A percentile compares a stretch with the other conserved stretches of the same genome.
Evolutionary conservation across 2,113 vertebrate species (phyloP).

Genomic region (Pseudonaja textilis): DNA sequence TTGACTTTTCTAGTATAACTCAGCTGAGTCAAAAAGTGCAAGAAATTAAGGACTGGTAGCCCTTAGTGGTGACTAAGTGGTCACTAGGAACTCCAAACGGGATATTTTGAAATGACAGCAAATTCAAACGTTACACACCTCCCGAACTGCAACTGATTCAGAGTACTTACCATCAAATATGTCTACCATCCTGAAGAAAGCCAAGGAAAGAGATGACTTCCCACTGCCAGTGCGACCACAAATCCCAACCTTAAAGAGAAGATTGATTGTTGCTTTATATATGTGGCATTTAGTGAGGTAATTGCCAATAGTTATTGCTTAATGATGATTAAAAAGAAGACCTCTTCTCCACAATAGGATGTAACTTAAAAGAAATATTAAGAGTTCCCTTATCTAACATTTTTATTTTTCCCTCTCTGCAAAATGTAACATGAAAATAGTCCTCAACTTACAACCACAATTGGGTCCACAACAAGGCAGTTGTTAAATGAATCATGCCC

Average conservation of each 20-base stretch:
- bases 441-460: background rate
- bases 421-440: background rate
- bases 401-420: background rate
- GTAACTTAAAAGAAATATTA: background rate
- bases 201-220: constrained; percentile 94
- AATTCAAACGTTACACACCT: background rate
- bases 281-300: background rate
- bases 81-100: background rate
- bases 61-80: background rate
- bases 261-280: background rate
- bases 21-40: background rate
- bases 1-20: background rate
- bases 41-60: background rate
- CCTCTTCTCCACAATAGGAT: background rate
- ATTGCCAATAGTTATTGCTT: background rate
- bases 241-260: constrained; percentile 86
- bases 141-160: background rate
- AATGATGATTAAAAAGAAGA: background rate
- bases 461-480: background rate
- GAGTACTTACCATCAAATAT: constrained; percentile 91
- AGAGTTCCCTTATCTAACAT: background rate
- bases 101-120: background rate
- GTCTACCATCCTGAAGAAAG: constrained; percentile 99
- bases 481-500: background rate
- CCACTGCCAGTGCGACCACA: constrained; percentile 96